Evolutionary conservation across 2,113 vertebrate species (phyloP).

Genomic region (Pachyramphus minor): DNA sequence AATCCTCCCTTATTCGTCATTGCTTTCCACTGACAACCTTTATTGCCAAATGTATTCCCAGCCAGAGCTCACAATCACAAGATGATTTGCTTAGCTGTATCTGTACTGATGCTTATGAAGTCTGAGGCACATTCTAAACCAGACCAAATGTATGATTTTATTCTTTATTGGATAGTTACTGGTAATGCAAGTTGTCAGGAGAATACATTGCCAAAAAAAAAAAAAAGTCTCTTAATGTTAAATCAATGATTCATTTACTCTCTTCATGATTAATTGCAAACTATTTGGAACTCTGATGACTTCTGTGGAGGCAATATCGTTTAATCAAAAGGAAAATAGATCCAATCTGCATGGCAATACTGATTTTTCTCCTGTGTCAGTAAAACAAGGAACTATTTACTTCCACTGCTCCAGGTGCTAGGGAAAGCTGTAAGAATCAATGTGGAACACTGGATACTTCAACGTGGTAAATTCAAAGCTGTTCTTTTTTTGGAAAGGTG

Average conservation of each 20-base stretch:
- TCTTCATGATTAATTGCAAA: constrained; percentile 44
- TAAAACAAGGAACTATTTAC: constrained; percentile 2
- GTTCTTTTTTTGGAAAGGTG: not conserved
- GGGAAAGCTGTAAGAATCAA: not conserved
- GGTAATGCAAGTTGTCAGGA: constrained; percentile 3
- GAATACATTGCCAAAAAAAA: not conserved
- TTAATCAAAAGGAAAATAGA: constrained; percentile 39
- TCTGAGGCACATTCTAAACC: not conserved
- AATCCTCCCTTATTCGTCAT: not conserved
- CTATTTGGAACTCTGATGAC: constrained; percentile 33
- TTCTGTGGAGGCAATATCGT: not conserved
- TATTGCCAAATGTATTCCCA: not conserved
- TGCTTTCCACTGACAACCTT: not conserved
- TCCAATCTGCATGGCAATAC: not conserved
- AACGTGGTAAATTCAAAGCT: not conserved
- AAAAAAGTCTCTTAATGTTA: constrained; percentile 17
- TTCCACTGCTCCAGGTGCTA: not conserved
- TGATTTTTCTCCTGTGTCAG: not conserved
- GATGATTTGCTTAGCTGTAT: not conserved
- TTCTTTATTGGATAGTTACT: constrained; percentile 41
- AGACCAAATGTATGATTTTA: constrained; percentile 17
- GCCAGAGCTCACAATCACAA: not conserved
- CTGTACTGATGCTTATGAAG: not conserved
- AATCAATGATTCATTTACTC: constrained; percentile 62
- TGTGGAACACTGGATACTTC: not conserved